Evolutionary conservation across 2,113 vertebrate species (phyloP).

Genomic region (Paramormyrops kingsleyae): DNA sequence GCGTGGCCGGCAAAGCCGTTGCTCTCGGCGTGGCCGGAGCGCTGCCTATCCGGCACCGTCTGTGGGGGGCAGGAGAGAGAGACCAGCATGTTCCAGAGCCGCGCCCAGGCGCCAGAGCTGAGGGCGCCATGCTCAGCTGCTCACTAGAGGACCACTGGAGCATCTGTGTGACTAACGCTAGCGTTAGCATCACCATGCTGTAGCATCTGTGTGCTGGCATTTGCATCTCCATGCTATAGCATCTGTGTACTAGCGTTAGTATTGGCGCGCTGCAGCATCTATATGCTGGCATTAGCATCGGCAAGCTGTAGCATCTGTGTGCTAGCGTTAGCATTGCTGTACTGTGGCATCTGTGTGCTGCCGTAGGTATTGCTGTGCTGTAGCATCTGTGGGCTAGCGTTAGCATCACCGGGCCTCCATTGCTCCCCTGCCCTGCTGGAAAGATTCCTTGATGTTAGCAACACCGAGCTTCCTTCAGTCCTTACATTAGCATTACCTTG

Average conservation of each 20-base stretch:
- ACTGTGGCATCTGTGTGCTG: not conserved
- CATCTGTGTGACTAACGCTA: not conserved
- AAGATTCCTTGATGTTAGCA: not conserved
- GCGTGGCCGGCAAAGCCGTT: conserved; percentile 85
- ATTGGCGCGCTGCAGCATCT: not conserved
- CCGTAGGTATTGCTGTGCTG: not conserved
- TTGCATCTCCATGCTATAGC: not conserved
- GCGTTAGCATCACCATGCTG: not conserved
- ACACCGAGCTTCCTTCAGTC: not conserved
- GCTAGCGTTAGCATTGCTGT: not conserved
- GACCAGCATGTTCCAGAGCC: conserved; percentile 44
- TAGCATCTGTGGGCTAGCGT: not conserved
- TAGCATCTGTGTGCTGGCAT: not conserved
- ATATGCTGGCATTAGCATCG: not conserved
- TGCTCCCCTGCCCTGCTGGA: not conserved
- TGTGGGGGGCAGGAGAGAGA: conserved; percentile 72
- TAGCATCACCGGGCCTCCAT: not conserved
- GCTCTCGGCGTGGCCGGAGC: conserved; percentile 80
- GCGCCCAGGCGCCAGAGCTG: not conserved
- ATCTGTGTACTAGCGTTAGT: not conserved
- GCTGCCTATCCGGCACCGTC: conserved; percentile 82
- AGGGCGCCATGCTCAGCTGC: not conserved
- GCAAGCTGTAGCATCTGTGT: not conserved
- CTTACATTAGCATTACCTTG: not conserved
- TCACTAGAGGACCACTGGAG: not conserved